Base-by-base conservation (phyloP, 2,797 vertebrate species). In the Liparis tanakae region DNA sequence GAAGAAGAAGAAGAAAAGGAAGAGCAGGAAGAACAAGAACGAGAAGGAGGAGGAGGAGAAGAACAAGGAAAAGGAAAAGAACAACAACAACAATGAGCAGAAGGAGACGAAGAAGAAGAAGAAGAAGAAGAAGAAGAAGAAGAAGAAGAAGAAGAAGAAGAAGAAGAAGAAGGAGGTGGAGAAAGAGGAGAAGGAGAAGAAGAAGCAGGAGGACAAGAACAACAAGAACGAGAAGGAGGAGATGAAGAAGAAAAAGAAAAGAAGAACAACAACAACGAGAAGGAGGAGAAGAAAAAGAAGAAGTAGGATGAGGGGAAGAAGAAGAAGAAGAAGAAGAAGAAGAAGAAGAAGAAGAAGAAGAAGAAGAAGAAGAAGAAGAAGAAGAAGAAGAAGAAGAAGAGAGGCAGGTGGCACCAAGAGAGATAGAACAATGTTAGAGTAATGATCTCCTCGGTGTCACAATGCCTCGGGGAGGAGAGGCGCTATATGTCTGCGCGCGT, bases 391-490 rank as follows among this genome's bases (percentile, higher is more conserved):
- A 70, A 53, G 36, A 73, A 36, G 22, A 81, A 54, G 76, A 74
- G 39, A 60, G 61, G 53, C 72, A 89, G 82, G 84, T 76, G 81
- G 67, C 57, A 75, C 44, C 53, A 18, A 55, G 8, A 48, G 7
- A 75, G 55, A 71, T 67, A 30, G 73, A 81, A 70, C 57, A 61
- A 74, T 64, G 70, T 22, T 34, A 70, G 43, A 76, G 67, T 67
- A 78, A 85, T 91, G 46, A 85, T 73, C 67, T 69, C 69, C 75
- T 70, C 76, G 67, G 78, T 79, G 74, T 65, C 67, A 33, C 17
- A n/a, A 54, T 43, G 60, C 41, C 57, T 53, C 75, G 59, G 78
- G 65, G 20, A 39, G 14, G 51, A 75, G 7, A 8, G 46, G 46
- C 3, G 8, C 13, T 4, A 14, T 39, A 66, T 25, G 57, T 46